Evolutionary conservation across 2,888 invertebrate genomes (phyloP).

Genomic region (Fragum fragum): DNA sequence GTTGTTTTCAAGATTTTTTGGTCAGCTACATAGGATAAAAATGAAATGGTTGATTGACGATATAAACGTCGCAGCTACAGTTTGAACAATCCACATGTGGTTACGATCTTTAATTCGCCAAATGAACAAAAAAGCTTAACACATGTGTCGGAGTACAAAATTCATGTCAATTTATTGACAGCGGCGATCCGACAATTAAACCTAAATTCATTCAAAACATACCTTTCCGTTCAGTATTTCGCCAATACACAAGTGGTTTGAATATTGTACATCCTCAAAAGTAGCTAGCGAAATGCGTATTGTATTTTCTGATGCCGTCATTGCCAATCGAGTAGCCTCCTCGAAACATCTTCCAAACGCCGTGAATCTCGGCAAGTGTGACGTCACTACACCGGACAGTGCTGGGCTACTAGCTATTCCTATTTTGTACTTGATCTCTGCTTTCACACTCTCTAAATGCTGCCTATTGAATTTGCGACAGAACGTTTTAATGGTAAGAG

Average conservation of each 20-base stretch:
- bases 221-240: not conserved
- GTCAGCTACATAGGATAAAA: too few species aligned
- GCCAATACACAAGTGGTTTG: not conserved
- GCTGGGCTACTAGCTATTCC: constrained; percentile 66
- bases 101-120: too few species aligned
- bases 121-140: too few species aligned
- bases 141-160: too few species aligned
- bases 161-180: too few species aligned
- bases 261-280: not conserved
- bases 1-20: too few species aligned
- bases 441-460: constrained; percentile 39
- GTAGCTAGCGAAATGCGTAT: constrained; percentile 61
- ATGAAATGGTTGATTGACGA: too few species aligned
- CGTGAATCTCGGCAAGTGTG: constrained; percentile 66
- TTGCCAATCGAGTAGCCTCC: constrained; percentile 61
- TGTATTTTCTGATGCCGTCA: constrained; percentile 47
- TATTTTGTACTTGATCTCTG: constrained; percentile 32
- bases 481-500: constrained; percentile 20
- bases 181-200: too few species aligned
- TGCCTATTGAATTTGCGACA: constrained; percentile 25
- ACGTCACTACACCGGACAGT: constrained; percentile 71
- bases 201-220: not conserved
- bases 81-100: too few species aligned
- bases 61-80: too few species aligned
- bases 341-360: constrained; percentile 70